A percentile compares a stretch with the other conserved stretches of the same genome.
These are phyloP conservation scores for Borostomias antarcticus DNA, from an alignment of 2,797 vertebrate species.

Conservation along the genomic window DNA sequence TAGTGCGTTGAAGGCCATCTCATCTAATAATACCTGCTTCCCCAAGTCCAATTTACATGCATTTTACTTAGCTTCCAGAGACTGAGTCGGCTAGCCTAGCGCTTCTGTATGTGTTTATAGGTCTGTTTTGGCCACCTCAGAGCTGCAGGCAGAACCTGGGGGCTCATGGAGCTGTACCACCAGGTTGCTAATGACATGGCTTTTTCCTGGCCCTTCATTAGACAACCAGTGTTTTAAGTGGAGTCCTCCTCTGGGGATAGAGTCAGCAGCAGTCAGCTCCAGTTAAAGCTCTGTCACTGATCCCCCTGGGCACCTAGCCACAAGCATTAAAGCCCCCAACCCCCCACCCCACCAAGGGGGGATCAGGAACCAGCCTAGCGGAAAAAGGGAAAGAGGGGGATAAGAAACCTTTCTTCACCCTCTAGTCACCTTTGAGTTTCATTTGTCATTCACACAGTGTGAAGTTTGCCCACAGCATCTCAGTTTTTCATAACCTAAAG, in stretches of 20 bases:
- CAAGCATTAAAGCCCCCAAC: neutral
- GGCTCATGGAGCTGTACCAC: neutral
- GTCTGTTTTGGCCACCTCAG: neutral
- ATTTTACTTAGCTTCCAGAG: conserved; percentile 3
- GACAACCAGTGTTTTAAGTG: conserved; percentile 5
- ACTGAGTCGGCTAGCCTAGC: neutral
- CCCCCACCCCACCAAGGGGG: neutral
- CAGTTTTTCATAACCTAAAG: too few relatives aligned
- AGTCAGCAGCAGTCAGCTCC: neutral
- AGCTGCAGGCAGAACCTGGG: neutral
- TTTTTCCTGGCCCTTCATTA: conserved; percentile 26
- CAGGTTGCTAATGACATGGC: conserved; percentile 2
- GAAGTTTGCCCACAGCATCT: neutral
- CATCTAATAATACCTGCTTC: conserved; percentile 2
- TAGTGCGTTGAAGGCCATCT: too few relatives aligned
- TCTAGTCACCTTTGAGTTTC: too few relatives aligned
- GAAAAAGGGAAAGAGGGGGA: too few relatives aligned
- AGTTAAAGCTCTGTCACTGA: neutral
- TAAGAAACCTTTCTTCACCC: too few relatives aligned
- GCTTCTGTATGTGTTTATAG: neutral
- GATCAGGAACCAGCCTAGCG: too few relatives aligned
- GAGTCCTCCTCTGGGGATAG: neutral
- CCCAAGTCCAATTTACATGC: neutral
- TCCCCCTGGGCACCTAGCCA: neutral
- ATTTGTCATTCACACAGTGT: neutral